Conservation (phyloP, 2,797 vertebrate genomes). For the Eleutherodactylus coqui region DNA sequence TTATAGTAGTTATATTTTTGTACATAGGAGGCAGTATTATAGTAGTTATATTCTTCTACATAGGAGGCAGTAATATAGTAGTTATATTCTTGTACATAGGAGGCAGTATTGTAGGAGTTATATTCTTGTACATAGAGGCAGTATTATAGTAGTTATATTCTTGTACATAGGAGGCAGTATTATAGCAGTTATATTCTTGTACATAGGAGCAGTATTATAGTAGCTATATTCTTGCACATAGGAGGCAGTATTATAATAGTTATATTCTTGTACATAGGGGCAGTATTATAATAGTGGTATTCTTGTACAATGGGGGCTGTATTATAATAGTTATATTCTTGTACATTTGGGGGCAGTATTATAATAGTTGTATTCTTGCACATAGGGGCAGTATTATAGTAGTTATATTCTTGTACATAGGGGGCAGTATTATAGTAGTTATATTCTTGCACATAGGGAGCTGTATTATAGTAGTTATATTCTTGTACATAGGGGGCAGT, state of each 20-base stretch:
- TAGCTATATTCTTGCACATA: neutral
- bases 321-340: constrained; percentile 1
- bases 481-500: neutral
- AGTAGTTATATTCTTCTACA: too few species aligned
- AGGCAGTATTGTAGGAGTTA: too few species aligned
- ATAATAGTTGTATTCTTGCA: constrained; percentile 6
- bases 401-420: constrained; percentile 1
- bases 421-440: neutral
- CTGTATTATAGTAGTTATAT: neutral
- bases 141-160: too few species aligned
- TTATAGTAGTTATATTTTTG: too few species aligned
- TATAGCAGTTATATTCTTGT: too few species aligned
- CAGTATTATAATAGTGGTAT: neutral
- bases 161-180: too few species aligned
- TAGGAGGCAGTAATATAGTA: too few species aligned
- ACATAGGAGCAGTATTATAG: neutral
- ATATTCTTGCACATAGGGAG: neutral
- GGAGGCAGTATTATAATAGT: neutral
- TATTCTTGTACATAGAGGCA: too few species aligned
- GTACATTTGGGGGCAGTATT: neutral
- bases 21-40: too few species aligned
- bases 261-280: constrained; percentile 4
- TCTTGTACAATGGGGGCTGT: neutral
- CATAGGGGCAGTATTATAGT: constrained; percentile 8
- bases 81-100: too few species aligned